Conservation (phyloP, 1,140 invertebrate species). For the Drosophila murphyi region DNA sequence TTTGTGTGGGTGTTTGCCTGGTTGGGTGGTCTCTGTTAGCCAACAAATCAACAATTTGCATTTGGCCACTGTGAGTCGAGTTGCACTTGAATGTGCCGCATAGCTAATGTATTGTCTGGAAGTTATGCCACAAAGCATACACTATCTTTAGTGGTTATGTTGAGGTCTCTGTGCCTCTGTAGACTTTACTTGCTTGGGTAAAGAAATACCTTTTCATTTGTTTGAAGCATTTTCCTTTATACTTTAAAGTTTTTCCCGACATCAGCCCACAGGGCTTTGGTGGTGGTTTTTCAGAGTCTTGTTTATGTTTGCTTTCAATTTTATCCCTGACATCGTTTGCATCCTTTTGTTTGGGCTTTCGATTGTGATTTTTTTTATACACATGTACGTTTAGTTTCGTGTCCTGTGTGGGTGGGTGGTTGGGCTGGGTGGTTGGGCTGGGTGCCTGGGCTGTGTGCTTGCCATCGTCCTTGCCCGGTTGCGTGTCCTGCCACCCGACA, state of each 20-base stretch:
- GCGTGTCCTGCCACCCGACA: conserved; percentile 39
- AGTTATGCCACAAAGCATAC: conserved; percentile 3
- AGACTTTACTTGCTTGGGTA: too few relatives aligned
- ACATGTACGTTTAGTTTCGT: background rate
- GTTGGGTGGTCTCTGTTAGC: conserved; percentile 38
- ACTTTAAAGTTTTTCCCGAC: conserved; percentile 1
- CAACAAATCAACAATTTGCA: conserved; percentile 39
- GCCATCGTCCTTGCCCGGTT: conserved; percentile 40
- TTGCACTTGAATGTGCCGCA: conserved; percentile 26
- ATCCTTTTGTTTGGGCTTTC: conserved; percentile 53
- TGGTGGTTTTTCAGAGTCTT: conserved; percentile 36
- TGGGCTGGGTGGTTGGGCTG: background rate
- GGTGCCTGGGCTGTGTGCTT: background rate
- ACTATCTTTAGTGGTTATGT: too few relatives aligned
- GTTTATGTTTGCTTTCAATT: conserved; percentile 64
- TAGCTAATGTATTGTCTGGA: conserved; percentile 17
- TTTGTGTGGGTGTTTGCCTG: background rate
- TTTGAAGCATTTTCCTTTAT: conserved; percentile 3
- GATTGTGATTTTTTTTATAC: conserved; percentile 22
- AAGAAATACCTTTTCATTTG: conserved; percentile 2
- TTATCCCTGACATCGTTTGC: conserved; percentile 58
- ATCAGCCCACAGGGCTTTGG: conserved; percentile 4
- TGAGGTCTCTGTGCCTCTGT: background rate
- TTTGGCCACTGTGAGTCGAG: conserved; percentile 9
- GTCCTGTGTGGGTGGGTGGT: background rate